phyloP scores from a whole-genome alignment of 2,888 invertebrate species.

The Myopa tessellatipennis region DNA sequence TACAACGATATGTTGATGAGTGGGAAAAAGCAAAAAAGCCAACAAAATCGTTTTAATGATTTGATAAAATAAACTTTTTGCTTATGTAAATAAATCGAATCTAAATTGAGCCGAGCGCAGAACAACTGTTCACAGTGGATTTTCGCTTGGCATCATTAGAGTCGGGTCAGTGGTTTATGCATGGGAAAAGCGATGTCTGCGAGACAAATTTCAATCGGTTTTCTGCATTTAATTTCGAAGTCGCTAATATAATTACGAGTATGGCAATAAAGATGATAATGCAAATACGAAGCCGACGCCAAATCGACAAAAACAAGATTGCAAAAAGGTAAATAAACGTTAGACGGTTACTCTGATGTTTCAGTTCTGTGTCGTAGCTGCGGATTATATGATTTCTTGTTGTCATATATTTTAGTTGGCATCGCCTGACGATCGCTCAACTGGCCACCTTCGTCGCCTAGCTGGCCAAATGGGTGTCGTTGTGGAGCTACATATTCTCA shows the following conservation, averaged over 20 bases:
- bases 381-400: too few species aligned
- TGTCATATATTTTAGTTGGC: not conserved
- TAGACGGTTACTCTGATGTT: too few species aligned
- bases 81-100: constrained; percentile 31
- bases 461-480: constrained; percentile 12
- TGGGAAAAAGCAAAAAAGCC: not conserved
- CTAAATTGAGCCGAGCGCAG: constrained; percentile 34
- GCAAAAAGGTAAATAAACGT: too few species aligned
- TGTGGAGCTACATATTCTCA: not conserved
- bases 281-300: too few species aligned
- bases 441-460: constrained; percentile 9
- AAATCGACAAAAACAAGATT: too few species aligned
- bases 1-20: constrained; percentile 8
- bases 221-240: too few species aligned
- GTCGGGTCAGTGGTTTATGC: not conserved
- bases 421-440: not conserved
- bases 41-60: constrained; percentile 35
- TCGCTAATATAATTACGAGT: too few species aligned
- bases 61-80: constrained; percentile 34
- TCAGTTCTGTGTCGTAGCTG: too few species aligned
- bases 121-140: not conserved
- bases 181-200: not conserved
- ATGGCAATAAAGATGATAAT: too few species aligned
- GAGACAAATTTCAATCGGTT: too few species aligned
- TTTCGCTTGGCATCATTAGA: not conserved